Evolutionary conservation across 1,140 invertebrate genomes (phyloP), one percentile per base, ranked within the genome.

Genomic region (Nephotettix cincticeps): DNA sequence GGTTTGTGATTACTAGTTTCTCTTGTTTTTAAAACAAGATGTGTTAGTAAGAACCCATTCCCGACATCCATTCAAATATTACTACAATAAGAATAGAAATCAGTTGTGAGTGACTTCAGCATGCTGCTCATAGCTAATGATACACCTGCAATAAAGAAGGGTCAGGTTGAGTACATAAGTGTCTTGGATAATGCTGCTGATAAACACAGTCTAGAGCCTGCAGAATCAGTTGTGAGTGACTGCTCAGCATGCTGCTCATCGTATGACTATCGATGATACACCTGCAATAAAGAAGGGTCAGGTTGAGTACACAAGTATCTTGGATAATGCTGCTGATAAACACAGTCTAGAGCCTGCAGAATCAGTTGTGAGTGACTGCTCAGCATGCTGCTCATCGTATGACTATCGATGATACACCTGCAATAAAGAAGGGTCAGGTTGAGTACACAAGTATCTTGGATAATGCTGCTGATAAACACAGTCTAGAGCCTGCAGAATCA

Each of bases 61-160:
- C 64, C 64, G 30, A 67, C 64, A 43, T 67, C 64, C 64, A 67
- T 43, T 67, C 40, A 67, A 67, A 67, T 67, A 67, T 67, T 67
- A 67, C 64, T 67, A 67, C 40, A 67, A 45, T 67, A 67, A 67
- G 64, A 43, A 67, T 67, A 67, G 45, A 32, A 45, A 45, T 67
- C 45, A 67, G n/a, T n/a, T 23, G 63, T 23, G 32, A 14, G 63
- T n/a, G n/a, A 65, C 17, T n/a, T 65, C 28, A 36, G 32, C 63
- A 65, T 30, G 21, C 47, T 54, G 47, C 47, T 54, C 47, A 54
- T 21, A 11, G 47, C 23, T 21, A 21, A n/a, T 54, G 11, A 19
- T 14, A 54, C 47, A 54, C 47, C 47, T 54, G 21, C 47, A 54
- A 54, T n/a, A n/a, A n/a, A n/a, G n/a, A n/a, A n/a, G n/a, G n/a